Conservation (phyloP, 1,140 invertebrate species). For the Philotrypesis tridentata region DNA sequence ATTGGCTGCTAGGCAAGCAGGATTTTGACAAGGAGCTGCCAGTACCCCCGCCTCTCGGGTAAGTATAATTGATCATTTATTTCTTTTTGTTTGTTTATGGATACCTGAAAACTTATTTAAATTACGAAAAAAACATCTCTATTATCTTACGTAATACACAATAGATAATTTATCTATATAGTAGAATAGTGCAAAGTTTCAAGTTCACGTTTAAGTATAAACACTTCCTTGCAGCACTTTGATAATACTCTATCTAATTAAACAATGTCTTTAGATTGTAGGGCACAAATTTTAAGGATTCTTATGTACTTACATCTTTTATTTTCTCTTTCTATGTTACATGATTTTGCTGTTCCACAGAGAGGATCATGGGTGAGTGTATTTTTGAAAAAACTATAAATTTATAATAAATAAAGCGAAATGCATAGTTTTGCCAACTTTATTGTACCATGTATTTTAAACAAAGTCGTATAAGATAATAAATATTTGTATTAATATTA, state of each 20-base stretch:
- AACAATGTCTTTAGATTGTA: not conserved
- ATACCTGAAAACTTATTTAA: not conserved
- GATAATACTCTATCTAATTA: too few species aligned
- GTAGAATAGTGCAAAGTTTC: too few species aligned
- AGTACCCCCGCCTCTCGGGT: conserved; percentile 85
- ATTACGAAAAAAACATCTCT: not conserved
- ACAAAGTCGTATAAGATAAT: too few species aligned
- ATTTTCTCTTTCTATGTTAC: conserved; percentile 57
- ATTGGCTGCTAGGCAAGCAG: conserved; percentile 91
- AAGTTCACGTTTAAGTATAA: too few species aligned
- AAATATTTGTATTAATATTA: too few species aligned
- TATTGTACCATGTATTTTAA: too few species aligned
- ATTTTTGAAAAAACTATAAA: too few species aligned
- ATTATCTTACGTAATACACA: too few species aligned
- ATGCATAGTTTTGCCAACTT: too few species aligned
- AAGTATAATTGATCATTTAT: conserved; percentile 62
- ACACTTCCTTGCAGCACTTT: too few species aligned
- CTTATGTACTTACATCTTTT: not conserved
- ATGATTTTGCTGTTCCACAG: conserved; percentile 63
- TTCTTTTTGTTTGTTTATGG: conserved; percentile 57
- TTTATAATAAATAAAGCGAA: too few species aligned
- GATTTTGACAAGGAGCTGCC: conserved; percentile 91
- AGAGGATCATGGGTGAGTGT: conserved; percentile 75
- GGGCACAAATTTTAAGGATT: not conserved
- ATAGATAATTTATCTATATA: too few species aligned